phyloP scores from a whole-genome alignment of 2,797 vertebrate species.

The Notolepis coatsorum region DNA sequence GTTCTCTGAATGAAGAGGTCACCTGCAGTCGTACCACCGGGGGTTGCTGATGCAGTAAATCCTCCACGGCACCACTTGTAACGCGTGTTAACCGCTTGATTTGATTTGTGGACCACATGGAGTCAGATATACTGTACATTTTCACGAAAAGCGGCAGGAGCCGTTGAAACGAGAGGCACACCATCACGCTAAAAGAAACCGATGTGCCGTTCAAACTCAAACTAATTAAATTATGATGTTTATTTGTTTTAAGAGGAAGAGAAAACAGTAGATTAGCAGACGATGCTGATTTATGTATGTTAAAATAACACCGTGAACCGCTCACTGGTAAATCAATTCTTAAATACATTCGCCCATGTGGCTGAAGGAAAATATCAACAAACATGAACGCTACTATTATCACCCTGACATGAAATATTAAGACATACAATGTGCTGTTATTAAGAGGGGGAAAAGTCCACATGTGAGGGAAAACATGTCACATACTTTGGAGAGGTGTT shows the following conservation, averaged over 20 bases:
- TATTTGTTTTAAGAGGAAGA: not conserved
- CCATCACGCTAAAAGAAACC: not conserved
- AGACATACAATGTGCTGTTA: conserved; percentile 1
- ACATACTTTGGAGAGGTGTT: conserved; percentile 13
- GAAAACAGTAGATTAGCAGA: not conserved
- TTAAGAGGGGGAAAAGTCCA: conserved; percentile 2
- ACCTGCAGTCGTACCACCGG: not conserved
- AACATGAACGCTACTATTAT: not conserved
- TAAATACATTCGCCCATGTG: not conserved
- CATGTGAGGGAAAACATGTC: conserved; percentile 33
- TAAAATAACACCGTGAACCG: not conserved
- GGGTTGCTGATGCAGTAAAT: not conserved
- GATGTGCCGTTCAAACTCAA: not conserved
- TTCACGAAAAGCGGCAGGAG: not conserved
- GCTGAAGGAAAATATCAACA: conserved; percentile 2
- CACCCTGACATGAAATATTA: not conserved
- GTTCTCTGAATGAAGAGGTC: not conserved
- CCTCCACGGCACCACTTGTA: not conserved
- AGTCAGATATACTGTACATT: not conserved
- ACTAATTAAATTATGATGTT: not conserved
- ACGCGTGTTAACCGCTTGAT: no score
- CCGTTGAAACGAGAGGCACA: not conserved
- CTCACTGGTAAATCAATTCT: not conserved
- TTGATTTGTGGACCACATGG: no score
- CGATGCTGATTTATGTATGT: not conserved